Conservation (phyloP, 2,797 vertebrate species). For the Calcarius lapponicus region DNA sequence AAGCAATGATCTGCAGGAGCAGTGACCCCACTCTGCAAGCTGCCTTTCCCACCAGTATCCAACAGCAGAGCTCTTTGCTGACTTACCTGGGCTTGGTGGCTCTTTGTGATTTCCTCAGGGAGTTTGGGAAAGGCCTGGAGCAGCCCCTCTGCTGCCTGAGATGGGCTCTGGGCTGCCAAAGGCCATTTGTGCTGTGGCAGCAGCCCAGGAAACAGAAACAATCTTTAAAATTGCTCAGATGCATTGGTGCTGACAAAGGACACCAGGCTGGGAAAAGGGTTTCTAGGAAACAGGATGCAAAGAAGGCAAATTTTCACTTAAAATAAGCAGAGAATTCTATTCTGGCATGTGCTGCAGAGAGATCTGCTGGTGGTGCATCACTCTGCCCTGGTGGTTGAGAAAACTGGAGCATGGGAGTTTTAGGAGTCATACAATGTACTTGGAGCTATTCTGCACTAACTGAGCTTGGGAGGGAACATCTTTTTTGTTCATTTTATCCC, state of each 20-base stretch:
- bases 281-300: not conserved
- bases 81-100: accelerated
- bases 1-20: not conserved
- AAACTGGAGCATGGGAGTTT: not conserved
- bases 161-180: not conserved
- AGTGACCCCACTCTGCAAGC: accelerated
- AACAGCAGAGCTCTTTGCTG: not conserved
- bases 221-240: not conserved
- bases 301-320: not conserved
- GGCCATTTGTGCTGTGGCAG: not conserved
- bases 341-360: not conserved
- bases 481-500: not conserved
- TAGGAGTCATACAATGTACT: not conserved
- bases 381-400: not conserved
- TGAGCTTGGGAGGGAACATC: not conserved
- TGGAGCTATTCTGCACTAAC: not conserved
- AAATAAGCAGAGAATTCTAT: not conserved
- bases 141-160: not conserved
- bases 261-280: not conserved
- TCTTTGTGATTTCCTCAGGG: not conserved
- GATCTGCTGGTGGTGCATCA: not conserved
- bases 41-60: not conserved
- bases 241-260: not conserved
- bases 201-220: not conserved
- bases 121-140: not conserved